Evolutionary conservation across 2,888 invertebrate species (phyloP), one percentile per base, ranked within the genome.

Genomic region (Coelopa pilipes): DNA sequence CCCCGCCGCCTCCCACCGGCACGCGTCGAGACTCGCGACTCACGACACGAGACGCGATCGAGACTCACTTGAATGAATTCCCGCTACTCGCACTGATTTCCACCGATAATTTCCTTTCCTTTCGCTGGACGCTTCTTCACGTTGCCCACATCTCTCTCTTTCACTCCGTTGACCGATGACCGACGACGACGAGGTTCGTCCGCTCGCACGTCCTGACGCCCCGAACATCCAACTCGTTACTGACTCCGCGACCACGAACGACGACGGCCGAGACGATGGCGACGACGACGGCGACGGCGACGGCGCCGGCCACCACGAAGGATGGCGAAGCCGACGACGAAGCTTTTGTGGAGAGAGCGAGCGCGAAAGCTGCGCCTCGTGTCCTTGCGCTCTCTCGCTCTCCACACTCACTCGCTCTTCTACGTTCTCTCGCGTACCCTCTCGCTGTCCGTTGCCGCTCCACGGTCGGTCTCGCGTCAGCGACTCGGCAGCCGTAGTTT

Each of bases 181-280:
- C 34, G 34, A 34, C 34, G 34, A 34, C 34, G 34, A 34, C 34
- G 34, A 34, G 34, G 7, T 34, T 34, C 34, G 34, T 34, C 34
- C 34, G 7, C 34, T 21, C 34, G 45, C 9, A n/a, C 49, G 55
- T 65, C 45, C 17, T 55, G 24, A 53, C 65, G 70, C 21, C 65
- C n/a, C n/a, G 19, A 50, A 55, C 21, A 71, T 55, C 21, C 63
- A 53, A 71, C 65, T 71, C 65, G 71, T n/a, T 65, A 71, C 71
- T 71, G 47, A 71, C 45, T 55, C 55, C 19, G 34, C 17, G 15
- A 12, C 3, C 46, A 9, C 50, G 19, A 17, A 12, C 21, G 21
- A 65, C 46, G 70, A 11, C 21, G 50, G 45, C 17, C 53, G 53
- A 71, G 63, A 45, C 55, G 65, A n/a, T 71, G 55, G 49, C 62